Percentiles rank a stretch among this genome's conserved stretches.
phyloP scores from a whole-genome alignment of 1,140 invertebrate species.

The Leptinotarsa texana region DNA sequence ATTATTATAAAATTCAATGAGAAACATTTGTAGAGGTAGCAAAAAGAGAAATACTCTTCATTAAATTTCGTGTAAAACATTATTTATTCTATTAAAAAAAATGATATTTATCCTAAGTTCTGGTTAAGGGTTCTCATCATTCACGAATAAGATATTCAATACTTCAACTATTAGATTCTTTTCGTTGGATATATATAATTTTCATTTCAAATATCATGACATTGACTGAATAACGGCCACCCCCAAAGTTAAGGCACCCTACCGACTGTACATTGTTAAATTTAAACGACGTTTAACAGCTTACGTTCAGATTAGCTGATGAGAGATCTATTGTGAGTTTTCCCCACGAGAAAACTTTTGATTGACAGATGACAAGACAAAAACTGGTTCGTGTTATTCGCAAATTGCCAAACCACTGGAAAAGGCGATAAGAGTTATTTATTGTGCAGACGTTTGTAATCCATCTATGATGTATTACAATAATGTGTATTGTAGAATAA shows the following conservation, averaged over 20 bases:
- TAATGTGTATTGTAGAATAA: no score
- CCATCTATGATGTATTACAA: background rate
- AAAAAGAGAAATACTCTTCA: no score
- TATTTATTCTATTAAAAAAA: no score
- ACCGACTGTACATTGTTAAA: conserved; percentile 14
- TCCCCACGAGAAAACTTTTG: background rate
- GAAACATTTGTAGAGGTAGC: no score
- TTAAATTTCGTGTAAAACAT: no score
- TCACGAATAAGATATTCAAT: no score
- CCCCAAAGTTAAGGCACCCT: conserved; percentile 3
- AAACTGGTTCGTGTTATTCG: background rate
- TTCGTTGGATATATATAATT: background rate
- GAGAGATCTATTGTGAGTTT: background rate
- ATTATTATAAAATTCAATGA: no score
- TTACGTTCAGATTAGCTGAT: conserved; percentile 13
- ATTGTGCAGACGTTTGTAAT: background rate
- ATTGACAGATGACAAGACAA: conserved; percentile 5
- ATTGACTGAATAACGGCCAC: background rate
- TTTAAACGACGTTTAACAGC: conserved; percentile 18
- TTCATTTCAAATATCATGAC: background rate
- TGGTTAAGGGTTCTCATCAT: no score
- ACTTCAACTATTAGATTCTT: no score
- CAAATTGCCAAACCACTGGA: background rate
- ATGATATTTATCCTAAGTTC: no score
- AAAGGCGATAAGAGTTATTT: background rate